phyloP scores from a whole-genome alignment of 2,888 invertebrate species.

The Chrysopilus asiliformis region DNA sequence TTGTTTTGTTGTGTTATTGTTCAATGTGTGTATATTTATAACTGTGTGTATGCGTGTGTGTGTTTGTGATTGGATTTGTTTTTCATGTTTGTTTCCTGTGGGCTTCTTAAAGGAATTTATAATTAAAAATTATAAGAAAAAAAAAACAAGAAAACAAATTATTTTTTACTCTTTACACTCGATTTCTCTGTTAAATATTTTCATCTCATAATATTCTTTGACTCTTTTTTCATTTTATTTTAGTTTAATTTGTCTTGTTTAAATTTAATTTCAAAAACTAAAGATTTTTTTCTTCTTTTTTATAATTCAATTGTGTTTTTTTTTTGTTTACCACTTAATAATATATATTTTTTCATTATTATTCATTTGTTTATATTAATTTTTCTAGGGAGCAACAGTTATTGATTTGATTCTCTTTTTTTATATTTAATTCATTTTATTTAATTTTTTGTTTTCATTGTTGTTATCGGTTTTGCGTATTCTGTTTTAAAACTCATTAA shows the following conservation, averaged over 20 bases:
- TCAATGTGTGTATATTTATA: too few species aligned
- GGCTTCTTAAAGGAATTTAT: too few species aligned
- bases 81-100: too few species aligned
- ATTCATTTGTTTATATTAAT: constrained; percentile 4
- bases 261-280: too few species aligned
- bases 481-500: constrained; percentile 3
- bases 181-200: background rate
- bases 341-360: constrained; percentile 1
- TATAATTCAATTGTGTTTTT: background rate
- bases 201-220: too few species aligned
- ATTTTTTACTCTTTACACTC: constrained; percentile 1
- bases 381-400: constrained; percentile 8
- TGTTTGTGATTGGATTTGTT: too few species aligned
- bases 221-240: too few species aligned
- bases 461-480: constrained; percentile 1
- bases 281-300: too few species aligned
- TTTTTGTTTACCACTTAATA: background rate
- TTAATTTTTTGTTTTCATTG: constrained; percentile 3
- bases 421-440: constrained; percentile 1
- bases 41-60: too few species aligned
- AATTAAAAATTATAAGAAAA: constrained; percentile 1
- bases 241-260: too few species aligned
- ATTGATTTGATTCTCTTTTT: constrained; percentile 5
- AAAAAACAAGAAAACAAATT: constrained; percentile 1
- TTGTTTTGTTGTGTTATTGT: too few species aligned